Evolutionary conservation across 2,113 vertebrate genomes (phyloP).

Genomic region (Oxygymnocypris stewartii): DNA sequence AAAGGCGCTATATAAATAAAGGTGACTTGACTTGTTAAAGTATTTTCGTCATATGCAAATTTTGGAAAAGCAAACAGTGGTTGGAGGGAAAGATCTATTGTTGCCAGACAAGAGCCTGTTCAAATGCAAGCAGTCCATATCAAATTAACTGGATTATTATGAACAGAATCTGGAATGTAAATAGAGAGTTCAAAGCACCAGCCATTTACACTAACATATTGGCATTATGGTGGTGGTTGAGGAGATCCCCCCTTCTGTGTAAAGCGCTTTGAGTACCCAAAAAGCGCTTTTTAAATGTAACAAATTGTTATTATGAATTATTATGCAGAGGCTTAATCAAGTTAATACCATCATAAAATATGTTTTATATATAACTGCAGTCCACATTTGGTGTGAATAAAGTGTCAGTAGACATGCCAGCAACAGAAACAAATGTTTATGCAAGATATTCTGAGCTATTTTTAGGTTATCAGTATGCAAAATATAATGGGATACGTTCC

Average conservation of each 20-base stretch:
- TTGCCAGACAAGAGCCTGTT: constrained; percentile 53
- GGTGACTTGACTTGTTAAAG: too few relatives aligned
- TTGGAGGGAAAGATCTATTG: constrained; percentile 51
- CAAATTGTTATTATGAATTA: too few relatives aligned
- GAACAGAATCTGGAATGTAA: constrained; percentile 50
- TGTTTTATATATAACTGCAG: constrained; percentile 9
- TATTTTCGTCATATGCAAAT: constrained; percentile 59
- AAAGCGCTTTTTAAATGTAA: too few relatives aligned
- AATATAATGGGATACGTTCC: constrained; percentile 17
- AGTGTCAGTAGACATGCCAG: neutral
- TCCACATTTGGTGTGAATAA: neutral
- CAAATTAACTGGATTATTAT: constrained; percentile 53
- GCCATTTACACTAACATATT: constrained; percentile 46
- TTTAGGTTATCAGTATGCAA: constrained; percentile 25
- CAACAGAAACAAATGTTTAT: neutral
- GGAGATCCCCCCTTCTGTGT: too few relatives aligned
- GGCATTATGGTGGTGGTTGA: too few relatives aligned
- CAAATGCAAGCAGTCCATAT: constrained; percentile 55
- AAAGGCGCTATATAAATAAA: too few relatives aligned
- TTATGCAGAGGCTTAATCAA: neutral
- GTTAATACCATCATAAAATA: neutral
- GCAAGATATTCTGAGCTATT: constrained; percentile 4
- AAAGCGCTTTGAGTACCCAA: too few relatives aligned
- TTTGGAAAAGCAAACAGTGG: constrained; percentile 54
- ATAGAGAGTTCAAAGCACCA: constrained; percentile 47